Evolutionary conservation across 2,888 invertebrate genomes (phyloP), one percentile per base, ranked within the genome.

Genomic region (Phymatocera aterrima): DNA sequence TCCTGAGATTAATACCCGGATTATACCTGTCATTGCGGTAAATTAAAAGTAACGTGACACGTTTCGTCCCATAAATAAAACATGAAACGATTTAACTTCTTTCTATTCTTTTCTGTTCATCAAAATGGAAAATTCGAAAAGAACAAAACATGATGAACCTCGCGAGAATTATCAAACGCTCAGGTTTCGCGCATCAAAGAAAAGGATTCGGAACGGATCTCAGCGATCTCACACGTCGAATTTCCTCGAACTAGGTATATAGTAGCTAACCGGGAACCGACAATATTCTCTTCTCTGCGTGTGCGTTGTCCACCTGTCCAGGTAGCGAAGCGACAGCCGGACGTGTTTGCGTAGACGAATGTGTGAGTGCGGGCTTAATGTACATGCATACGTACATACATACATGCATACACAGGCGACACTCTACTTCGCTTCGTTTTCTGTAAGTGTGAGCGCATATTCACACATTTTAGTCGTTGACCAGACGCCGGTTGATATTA

Each of bases 401-500:
- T 2, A 24, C n/a, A 28, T 15, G 28, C 24, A 28, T 24, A 8
- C 12, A 31, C n/a, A n/a, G n/a, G n/a, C n/a, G 61, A 6, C 61
- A 34, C 24, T 57, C 24, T 1, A n/a, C 15, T 31, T 18, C 34
- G 34, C 34, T 31, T 31, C 15, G 24, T 57, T 24, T 24, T 18
- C 15, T 40, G 3, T 10, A 15, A 40, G 21, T 43, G 31, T 8
- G 15, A 48, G 31, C 15, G 12, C 51, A 12, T 12, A 34, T 18
- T 34, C 18, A 10, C 18, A 21, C 4, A 31, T 18, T 10, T 28
- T 34, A 34, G 72, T 43, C 51, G 72, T 72, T 51, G 18, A 72
- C 21, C 72, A 48, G 72, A 72, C 72, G 72, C 72, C 72, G 72
- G 72, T 72, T 72, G 51, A 72, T 8, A 15, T 68, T n/a, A 68